Conservation (phyloP, 2,113 vertebrate species). For the Anarhynchus alexandrinus region DNA sequence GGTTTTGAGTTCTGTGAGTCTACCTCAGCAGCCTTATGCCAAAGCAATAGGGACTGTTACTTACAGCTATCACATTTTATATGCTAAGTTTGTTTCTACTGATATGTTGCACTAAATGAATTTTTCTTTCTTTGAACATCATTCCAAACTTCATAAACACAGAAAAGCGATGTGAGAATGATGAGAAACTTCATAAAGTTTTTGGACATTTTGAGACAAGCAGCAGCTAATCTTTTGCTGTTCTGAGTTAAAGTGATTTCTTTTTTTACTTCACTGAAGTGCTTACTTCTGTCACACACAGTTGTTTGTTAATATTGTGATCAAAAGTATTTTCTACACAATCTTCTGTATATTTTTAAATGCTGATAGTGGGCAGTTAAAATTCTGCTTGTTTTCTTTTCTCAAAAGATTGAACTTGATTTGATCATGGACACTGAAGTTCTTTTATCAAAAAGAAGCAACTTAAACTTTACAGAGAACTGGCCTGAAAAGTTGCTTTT, state of each 20-base stretch:
- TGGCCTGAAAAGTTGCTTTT: neutral
- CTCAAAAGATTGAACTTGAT: neutral
- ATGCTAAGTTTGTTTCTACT: neutral
- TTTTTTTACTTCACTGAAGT: neutral
- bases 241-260: neutral
- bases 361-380: neutral
- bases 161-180: neutral
- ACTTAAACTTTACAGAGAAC: neutral
- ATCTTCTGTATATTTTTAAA: neutral
- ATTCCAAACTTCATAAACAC: neutral
- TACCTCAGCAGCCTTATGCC: neutral
- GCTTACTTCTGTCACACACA: neutral
- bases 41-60: neutral
- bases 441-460: neutral
- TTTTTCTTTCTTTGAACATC: neutral
- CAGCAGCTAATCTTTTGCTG: neutral
- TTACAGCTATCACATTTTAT: neutral
- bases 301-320: too few relatives aligned
- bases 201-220: neutral
- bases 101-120: neutral
- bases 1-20: neutral
- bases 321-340: too few relatives aligned
- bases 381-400: neutral
- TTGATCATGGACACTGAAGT: neutral
- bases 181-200: neutral